Evolutionary conservation across 2,113 vertebrate species (phyloP).

Genomic region (Myrmophylax atrothorax): DNA sequence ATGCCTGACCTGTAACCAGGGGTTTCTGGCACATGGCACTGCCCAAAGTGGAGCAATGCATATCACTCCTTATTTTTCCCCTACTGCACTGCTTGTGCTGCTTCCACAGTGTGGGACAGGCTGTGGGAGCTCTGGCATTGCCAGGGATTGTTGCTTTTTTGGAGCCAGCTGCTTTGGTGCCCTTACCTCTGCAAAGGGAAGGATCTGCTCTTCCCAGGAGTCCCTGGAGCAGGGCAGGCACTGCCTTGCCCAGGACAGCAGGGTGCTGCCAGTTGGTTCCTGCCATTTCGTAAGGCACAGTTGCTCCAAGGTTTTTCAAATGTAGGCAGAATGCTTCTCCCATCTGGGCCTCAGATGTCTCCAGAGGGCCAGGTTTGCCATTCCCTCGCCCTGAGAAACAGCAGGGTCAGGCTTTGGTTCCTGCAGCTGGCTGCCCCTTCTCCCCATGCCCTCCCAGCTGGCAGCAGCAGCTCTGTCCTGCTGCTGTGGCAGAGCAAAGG

Average conservation of each 20-base stretch:
- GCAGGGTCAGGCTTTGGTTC: background rate
- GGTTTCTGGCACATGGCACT: accelerated
- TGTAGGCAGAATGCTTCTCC: background rate
- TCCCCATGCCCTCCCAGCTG: background rate
- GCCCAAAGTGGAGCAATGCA: background rate
- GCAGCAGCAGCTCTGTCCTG: background rate
- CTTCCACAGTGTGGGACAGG: background rate
- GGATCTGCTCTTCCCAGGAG: background rate
- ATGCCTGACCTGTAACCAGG: background rate
- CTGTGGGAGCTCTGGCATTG: background rate
- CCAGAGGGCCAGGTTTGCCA: accelerated
- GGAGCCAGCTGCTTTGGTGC: background rate
- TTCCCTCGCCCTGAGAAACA: accelerated
- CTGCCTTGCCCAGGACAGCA: background rate
- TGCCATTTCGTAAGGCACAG: background rate
- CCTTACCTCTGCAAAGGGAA: background rate
- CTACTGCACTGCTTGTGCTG: background rate
- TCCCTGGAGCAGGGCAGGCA: background rate
- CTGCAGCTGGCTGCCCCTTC: background rate
- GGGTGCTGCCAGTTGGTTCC: background rate
- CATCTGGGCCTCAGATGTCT: background rate
- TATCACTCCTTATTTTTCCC: too few species aligned
- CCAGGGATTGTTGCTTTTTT: background rate
- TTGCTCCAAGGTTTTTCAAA: background rate
- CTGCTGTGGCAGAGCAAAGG: background rate